Evolutionary conservation across 1,140 invertebrate species (phyloP).

Genomic region (Euura saliciscinereae): DNA sequence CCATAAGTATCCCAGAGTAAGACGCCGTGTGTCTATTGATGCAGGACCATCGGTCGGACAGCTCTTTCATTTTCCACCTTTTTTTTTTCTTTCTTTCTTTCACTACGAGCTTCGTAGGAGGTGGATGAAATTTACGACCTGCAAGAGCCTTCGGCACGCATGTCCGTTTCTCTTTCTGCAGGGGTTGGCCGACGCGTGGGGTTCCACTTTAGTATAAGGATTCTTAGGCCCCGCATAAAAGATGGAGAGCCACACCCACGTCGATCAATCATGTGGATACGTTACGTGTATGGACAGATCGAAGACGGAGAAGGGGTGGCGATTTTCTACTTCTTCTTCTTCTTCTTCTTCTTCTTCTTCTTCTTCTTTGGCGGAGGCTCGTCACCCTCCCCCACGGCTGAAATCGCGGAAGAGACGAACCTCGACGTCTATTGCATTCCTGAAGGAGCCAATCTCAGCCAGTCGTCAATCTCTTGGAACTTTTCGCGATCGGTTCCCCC

Average conservation of each 20-base stretch:
- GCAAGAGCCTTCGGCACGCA: background rate
- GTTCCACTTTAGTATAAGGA: background rate
- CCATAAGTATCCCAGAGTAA: too few species aligned
- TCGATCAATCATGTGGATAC: background rate
- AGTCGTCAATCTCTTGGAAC: background rate
- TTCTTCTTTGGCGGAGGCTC: background rate
- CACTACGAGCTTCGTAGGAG: background rate
- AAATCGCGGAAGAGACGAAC: constrained; percentile 32
- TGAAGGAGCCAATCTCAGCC: constrained; percentile 36
- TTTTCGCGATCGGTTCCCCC: background rate
- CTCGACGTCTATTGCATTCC: constrained; percentile 41
- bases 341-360: background rate
- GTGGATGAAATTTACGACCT: background rate
- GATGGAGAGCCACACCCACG: background rate
- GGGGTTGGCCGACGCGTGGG: background rate
- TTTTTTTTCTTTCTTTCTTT: too few species aligned
- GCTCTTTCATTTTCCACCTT: too few species aligned
- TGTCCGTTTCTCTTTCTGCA: constrained; percentile 1
- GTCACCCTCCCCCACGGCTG: constrained; percentile 22
- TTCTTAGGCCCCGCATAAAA: background rate
- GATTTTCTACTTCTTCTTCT: background rate
- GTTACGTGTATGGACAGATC: background rate
- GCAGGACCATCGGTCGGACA: too few species aligned
- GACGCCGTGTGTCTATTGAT: too few species aligned
- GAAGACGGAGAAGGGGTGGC: background rate